phyloP scores from a whole-genome alignment of 2,797 vertebrate genomes.

The Ibycter americanus region DNA sequence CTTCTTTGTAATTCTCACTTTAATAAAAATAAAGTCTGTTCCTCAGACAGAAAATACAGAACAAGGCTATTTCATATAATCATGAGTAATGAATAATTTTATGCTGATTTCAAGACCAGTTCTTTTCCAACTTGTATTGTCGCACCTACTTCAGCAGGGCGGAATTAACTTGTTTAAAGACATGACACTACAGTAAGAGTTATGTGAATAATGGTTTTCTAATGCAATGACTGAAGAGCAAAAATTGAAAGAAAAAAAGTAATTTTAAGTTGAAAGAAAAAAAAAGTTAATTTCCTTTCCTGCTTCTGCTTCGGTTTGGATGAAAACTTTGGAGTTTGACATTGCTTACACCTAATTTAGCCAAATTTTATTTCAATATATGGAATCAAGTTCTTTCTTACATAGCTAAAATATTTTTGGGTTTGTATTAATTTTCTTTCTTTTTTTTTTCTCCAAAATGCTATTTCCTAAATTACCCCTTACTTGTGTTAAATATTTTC shows the following conservation, averaged over 20 bases:
- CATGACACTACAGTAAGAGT: not conserved
- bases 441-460: rapidly evolving
- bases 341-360: not conserved
- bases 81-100: not conserved
- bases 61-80: not conserved
- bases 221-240: not conserved
- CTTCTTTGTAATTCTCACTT: not conserved
- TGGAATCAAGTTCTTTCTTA: not conserved
- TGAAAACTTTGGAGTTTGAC: not conserved
- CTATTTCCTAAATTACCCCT: not conserved
- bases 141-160: not conserved
- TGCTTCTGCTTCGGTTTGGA: rapidly evolving
- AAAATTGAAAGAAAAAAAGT: not conserved
- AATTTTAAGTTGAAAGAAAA: not conserved
- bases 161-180: not conserved
- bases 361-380: not conserved
- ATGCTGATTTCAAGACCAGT: not conserved
- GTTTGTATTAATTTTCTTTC: not conserved
- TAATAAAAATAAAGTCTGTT: not conserved
- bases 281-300: not conserved
- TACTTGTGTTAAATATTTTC: not conserved
- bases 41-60: not conserved
- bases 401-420: not conserved
- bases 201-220: not conserved
- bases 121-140: not conserved